Percentiles rank a stretch among this genome's conserved stretches.
Evolutionary conservation across 2,113 vertebrate genomes (phyloP).

Genomic region (Bettongia penicillata): DNA sequence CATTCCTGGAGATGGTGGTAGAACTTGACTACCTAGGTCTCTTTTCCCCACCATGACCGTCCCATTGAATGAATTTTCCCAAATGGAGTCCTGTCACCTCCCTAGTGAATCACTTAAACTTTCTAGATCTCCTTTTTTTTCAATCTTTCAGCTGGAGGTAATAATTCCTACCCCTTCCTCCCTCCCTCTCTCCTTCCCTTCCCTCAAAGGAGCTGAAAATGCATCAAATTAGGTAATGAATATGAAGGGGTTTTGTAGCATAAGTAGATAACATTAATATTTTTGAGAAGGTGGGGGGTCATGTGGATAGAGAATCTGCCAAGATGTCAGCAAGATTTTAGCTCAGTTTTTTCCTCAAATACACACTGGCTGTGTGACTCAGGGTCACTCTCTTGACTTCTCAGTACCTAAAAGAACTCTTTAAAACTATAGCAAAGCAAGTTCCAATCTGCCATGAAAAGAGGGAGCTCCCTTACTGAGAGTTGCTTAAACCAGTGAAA

Average conservation of each 20-base stretch:
- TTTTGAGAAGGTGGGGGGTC: background rate
- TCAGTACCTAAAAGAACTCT: background rate
- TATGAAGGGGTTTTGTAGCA: background rate
- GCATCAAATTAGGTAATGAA: background rate
- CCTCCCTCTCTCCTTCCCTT: background rate
- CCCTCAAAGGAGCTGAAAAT: background rate
- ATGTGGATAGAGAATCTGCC: background rate
- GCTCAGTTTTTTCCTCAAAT: background rate
- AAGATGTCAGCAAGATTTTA: background rate
- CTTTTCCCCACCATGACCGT: background rate
- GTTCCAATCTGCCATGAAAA: background rate
- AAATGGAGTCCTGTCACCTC: background rate
- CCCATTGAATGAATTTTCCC: background rate
- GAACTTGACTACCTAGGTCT: background rate
- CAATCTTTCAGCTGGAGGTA: background rate
- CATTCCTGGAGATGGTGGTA: background rate
- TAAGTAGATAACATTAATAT: background rate
- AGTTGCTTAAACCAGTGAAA: background rate
- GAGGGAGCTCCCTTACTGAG: background rate
- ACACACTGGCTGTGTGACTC: background rate
- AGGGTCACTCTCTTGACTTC: background rate
- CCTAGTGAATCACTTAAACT: background rate
- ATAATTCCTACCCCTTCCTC: background rate
- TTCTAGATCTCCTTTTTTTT: background rate
- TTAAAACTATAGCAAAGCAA: background rate